phyloP scores from a whole-genome alignment of 2,113 vertebrate genomes.

The Todiramphus chloris region DNA sequence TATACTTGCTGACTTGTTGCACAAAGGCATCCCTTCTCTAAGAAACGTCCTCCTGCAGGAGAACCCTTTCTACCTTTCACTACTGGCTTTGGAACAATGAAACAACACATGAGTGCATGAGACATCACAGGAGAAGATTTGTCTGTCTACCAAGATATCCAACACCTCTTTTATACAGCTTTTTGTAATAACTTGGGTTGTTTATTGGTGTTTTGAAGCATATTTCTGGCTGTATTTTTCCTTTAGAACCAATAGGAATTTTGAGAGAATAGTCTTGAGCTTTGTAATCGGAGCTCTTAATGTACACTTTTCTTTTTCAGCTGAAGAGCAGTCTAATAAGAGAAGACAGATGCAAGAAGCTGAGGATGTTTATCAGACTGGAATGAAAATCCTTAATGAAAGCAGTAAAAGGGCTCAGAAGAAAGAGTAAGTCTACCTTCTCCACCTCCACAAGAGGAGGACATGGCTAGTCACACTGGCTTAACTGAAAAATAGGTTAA shows the following conservation, averaged over 20 bases:
- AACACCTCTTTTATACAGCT: background rate
- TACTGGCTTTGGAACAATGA: background rate
- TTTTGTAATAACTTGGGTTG: background rate
- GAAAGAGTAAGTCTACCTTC: constrained; percentile 84
- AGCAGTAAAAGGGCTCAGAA: constrained; percentile 89
- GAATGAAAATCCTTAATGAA: constrained; percentile 87
- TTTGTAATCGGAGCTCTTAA: background rate
- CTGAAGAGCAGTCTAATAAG: constrained; percentile 89
- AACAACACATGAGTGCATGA: background rate
- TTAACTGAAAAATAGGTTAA: background rate
- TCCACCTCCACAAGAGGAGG: background rate
- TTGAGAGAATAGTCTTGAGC: background rate
- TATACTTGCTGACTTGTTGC: background rate
- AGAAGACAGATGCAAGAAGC: constrained; percentile 87
- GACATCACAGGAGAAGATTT: background rate
- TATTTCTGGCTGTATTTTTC: background rate
- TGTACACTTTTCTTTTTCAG: constrained; percentile 55
- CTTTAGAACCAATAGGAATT: background rate
- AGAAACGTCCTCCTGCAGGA: background rate
- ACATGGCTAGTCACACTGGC: background rate
- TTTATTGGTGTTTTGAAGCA: background rate
- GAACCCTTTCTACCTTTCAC: background rate
- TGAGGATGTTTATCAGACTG: constrained; percentile 88
- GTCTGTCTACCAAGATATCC: background rate
- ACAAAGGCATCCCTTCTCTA: background rate